Percentiles rank a stretch among this genome's conserved stretches.
These are phyloP conservation scores for Intellagama lesueurii DNA, from an alignment of 2,797 vertebrate genomes.

Conservation along the genomic window DNA sequence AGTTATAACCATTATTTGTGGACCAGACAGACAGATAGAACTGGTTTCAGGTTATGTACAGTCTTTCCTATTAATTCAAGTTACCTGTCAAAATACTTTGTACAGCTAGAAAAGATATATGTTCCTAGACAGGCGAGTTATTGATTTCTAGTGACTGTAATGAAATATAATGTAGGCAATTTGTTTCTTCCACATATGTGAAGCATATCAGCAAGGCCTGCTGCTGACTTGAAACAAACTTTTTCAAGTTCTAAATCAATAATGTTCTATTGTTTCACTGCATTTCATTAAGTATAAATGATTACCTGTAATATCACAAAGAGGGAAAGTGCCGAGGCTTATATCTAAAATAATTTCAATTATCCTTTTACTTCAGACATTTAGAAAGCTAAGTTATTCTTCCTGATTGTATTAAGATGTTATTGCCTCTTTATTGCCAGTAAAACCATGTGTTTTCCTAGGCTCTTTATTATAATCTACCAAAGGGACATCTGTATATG, in stretches of 20 bases:
- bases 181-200: slow-evolving; percentile 61
- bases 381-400: slow-evolving; percentile 67
- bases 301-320: slow-evolving; percentile 68
- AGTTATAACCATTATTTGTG: background rate
- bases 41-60: background rate
- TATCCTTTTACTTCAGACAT: slow-evolving; percentile 67
- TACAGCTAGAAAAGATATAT: slow-evolving; percentile 54
- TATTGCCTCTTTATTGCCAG: slow-evolving; percentile 69
- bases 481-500: slow-evolving; percentile 64
- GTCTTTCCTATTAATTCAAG: slow-evolving; percentile 2
- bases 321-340: slow-evolving; percentile 55
- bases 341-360: slow-evolving; percentile 68
- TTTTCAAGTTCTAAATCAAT: slow-evolving; percentile 66
- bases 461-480: slow-evolving; percentile 63
- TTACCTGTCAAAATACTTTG: slow-evolving; percentile 18
- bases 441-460: slow-evolving; percentile 68
- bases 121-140: slow-evolving; percentile 36
- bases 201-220: slow-evolving; percentile 41
- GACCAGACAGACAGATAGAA: background rate
- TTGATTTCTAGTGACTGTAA: slow-evolving; percentile 58
- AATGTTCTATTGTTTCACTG: slow-evolving; percentile 53
- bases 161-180: slow-evolving; percentile 62
- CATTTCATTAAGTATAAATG: slow-evolving; percentile 70
- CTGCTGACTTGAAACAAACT: slow-evolving; percentile 44
- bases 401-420: slow-evolving; percentile 67